Evolutionary conservation across 2,113 vertebrate genomes (phyloP).

Genomic region (Capreolus pygargus): DNA sequence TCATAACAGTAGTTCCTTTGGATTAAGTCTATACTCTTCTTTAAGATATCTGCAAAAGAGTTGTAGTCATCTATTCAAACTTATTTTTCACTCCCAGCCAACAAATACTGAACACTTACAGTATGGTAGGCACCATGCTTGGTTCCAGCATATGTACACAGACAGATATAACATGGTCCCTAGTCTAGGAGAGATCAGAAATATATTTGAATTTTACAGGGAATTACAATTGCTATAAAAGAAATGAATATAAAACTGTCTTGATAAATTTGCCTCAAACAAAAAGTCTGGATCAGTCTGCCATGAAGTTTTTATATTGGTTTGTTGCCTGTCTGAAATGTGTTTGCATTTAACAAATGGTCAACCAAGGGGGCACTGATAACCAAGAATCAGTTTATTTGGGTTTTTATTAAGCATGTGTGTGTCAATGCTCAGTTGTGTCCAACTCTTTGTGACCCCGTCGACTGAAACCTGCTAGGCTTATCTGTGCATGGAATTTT

Average conservation of each 20-base stretch:
- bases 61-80: not conserved
- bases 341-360: not conserved
- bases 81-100: not conserved
- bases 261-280: not conserved
- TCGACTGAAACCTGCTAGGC: not conserved
- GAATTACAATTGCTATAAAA: not conserved
- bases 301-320: not conserved
- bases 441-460: accelerated
- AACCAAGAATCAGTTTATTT: not conserved
- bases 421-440: not conserved
- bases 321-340: not conserved
- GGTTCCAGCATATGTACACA: not conserved
- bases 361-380: not conserved
- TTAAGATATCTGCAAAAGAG: not conserved
- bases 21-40: not conserved
- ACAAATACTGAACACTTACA: not conserved
- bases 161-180: not conserved
- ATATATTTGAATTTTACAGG: not conserved
- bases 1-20: not conserved
- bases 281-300: not conserved
- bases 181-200: not conserved
- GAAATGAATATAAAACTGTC: not conserved
- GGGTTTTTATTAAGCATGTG: not conserved
- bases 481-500: not conserved
- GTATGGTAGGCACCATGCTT: not conserved